These are phyloP conservation scores for Sesia apiformis DNA, from an alignment of 2,888 invertebrate species.

Conservation along the genomic window DNA sequence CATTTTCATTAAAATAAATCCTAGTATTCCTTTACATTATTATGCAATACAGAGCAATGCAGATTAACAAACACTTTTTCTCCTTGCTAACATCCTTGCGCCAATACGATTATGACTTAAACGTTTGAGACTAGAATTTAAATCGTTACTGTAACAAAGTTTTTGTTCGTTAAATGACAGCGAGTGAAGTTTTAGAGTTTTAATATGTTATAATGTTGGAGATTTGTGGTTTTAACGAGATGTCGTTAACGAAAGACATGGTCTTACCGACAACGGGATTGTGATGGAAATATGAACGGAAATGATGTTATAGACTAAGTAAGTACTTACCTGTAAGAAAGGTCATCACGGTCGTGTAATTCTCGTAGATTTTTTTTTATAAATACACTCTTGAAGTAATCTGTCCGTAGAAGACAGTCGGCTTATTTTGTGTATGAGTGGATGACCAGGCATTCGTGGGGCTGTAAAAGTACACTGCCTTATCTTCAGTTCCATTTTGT, in stretches of 20 bases:
- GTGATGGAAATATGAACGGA: neutral
- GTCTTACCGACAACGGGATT: neutral
- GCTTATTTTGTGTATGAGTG: too few species aligned
- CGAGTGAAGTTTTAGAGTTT: constrained; percentile 67
- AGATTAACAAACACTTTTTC: neutral
- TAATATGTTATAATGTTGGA: constrained; percentile 68
- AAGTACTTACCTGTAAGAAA: too few species aligned
- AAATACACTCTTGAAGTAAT: too few species aligned
- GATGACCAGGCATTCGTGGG: too few species aligned
- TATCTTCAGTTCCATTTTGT: too few species aligned
- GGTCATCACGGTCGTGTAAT: neutral
- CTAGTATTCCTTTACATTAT: too few species aligned
- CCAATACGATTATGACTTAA: constrained; percentile 19
- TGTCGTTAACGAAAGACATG: constrained; percentile 59
- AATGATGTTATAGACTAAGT: neutral
- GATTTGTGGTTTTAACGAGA: constrained; percentile 68
- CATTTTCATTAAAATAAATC: too few species aligned
- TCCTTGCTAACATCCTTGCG: constrained; percentile 14
- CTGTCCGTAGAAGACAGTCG: too few species aligned
- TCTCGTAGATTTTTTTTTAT: too few species aligned
- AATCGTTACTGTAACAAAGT: constrained; percentile 66
- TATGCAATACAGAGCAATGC: neutral
- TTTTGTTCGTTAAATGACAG: constrained; percentile 62
- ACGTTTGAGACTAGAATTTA: constrained; percentile 58
- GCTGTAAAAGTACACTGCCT: too few species aligned